Evolutionary conservation across 1,140 invertebrate species (phyloP).

Genomic region (Macrobrachium nipponense): DNA sequence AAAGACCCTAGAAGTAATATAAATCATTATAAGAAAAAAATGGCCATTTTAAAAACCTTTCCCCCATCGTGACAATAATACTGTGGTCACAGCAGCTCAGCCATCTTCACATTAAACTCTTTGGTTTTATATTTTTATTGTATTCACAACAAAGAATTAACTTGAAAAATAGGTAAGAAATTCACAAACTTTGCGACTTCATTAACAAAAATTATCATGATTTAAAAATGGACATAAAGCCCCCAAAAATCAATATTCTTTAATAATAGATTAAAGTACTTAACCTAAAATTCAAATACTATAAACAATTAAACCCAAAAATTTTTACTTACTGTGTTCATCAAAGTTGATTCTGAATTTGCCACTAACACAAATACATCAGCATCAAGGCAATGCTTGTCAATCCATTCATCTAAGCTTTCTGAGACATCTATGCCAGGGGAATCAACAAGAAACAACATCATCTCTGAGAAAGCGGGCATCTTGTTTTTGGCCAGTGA

Average conservation of each 20-base stretch:
- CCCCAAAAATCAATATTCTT: neutral
- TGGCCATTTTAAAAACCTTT: too few relatives aligned
- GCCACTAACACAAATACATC: conserved; percentile 99
- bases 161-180: too few relatives aligned
- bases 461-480: conserved; percentile 94
- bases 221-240: too few relatives aligned
- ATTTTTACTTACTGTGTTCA: conserved; percentile 84
- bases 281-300: neutral
- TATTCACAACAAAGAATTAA: too few relatives aligned
- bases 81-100: too few relatives aligned
- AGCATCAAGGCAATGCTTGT: conserved; percentile 98
- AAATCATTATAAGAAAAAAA: too few relatives aligned
- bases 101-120: too few relatives aligned
- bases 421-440: conserved; percentile 98
- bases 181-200: too few relatives aligned
- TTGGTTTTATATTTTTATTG: too few relatives aligned
- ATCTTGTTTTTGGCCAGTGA: conserved; percentile 96
- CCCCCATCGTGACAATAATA: too few relatives aligned
- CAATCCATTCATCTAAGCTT: conserved; percentile 99
- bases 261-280: neutral
- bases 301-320: neutral
- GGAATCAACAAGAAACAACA: conserved; percentile 97
- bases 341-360: conserved; percentile 98
- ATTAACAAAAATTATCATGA: too few relatives aligned
- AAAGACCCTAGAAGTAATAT: too few relatives aligned